These are phyloP conservation scores for Neomonachus schauinslandi DNA, from an alignment of 2,113 vertebrate species.

Conservation along the genomic window DNA sequence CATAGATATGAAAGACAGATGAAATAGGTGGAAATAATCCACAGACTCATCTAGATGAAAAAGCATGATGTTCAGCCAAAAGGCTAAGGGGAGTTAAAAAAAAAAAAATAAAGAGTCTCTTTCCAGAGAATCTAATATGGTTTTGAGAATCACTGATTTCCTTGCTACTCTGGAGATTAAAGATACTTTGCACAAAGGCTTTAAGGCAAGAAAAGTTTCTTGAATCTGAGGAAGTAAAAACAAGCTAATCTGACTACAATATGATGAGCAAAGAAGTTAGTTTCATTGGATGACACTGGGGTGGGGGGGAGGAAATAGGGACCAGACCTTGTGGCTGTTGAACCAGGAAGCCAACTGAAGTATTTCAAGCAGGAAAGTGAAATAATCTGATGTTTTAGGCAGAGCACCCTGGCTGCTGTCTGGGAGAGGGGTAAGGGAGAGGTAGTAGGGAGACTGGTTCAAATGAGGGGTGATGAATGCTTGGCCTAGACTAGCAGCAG, in stretches of 20 bases:
- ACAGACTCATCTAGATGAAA: neutral
- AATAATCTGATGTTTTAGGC: slow-evolving; percentile 8
- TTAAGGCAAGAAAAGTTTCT: neutral
- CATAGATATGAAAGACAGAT: neutral
- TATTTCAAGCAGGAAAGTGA: neutral
- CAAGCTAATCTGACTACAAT: neutral
- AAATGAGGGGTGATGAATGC: neutral
- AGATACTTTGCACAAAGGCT: neutral
- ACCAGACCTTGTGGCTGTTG: neutral
- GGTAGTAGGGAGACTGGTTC: neutral
- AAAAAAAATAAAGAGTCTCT: neutral
- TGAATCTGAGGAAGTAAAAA: neutral
- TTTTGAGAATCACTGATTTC: neutral
- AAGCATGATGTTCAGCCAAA: neutral
- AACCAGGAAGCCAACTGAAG: neutral
- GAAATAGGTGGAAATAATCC: neutral
- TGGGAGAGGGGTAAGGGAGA: neutral
- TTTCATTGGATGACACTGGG: neutral
- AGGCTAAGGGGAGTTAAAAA: neutral
- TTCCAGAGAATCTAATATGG: neutral
- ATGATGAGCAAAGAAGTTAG: neutral
- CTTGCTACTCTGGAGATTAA: neutral
- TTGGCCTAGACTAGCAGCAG: neutral
- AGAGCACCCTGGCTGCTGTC: neutral
- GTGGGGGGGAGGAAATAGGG: neutral